Conservation (phyloP, 2,113 vertebrate genomes). For the Saiga tatarica region DNA sequence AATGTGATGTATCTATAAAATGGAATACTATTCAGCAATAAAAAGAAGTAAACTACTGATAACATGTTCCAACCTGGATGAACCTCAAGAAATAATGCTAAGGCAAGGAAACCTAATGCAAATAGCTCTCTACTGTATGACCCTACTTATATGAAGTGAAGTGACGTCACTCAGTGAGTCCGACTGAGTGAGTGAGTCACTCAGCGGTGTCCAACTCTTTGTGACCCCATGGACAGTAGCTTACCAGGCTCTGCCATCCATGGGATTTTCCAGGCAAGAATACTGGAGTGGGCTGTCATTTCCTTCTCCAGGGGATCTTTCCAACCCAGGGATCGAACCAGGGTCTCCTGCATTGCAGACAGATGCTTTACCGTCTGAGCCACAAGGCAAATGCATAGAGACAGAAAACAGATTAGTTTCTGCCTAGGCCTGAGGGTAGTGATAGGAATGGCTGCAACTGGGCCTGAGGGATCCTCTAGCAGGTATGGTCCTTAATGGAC, state of each 20-base stretch:
- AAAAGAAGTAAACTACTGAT: background rate
- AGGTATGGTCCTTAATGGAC: background rate
- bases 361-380: rapidly evolving
- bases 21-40: background rate
- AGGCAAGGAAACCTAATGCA: background rate
- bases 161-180: no score
- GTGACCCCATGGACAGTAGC: no score
- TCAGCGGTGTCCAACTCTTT: no score
- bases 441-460: background rate
- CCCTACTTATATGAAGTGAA: no score
- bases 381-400: background rate
- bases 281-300: no score
- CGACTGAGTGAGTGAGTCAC: no score
- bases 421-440: background rate
- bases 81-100: background rate
- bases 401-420: background rate
- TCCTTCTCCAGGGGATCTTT: no score
- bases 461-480: background rate
- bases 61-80: background rate
- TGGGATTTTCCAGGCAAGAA: no score
- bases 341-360: no score
- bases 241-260: no score
- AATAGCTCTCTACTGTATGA: background rate
- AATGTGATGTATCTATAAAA: background rate
- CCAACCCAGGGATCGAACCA: no score